Base-by-base conservation (phyloP, 2,797 vertebrate species). In the Pangasius larnaudii region DNA sequence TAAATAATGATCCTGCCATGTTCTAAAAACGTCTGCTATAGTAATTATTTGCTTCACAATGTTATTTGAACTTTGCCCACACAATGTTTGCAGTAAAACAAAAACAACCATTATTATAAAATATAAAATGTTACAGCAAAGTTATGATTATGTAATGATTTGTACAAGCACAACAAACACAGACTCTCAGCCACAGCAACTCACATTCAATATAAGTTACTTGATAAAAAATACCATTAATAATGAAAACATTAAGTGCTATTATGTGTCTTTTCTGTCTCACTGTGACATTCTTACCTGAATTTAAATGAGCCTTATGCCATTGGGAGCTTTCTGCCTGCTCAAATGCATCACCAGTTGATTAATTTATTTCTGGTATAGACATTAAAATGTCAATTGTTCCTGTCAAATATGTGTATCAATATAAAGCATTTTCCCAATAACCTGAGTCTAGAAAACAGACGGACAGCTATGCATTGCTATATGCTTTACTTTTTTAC, bases 201-300 rank as follows among this genome's bases (percentile, higher is more conserved):
- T 30, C 8, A 22, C 22, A 36, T 51, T 30, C 27, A 8, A 9
- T 58, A 24, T 11, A 80, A 58, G 8, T 36, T 80, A 58, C 24
- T 3, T 58, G 30, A 36, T 80, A 9, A 9, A 9, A 19, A 36
- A 80, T 80, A 6, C 24, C 77, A 80, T 80, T 58, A 80, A 59
- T 80, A 80, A 59, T 42, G 22, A 59, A 59, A 59, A 1, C 56
- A 24, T 24, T 59, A 39, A 39, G 22, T 80, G 56, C 22, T 10
- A 24, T 39, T 59, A 80, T 27, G 33, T 80, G 33, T 59, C 77
- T 33, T 79, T 79, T 79, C n/a, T 56, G 51, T 79, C 51, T 33
- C 30, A 79, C 51, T 33, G n/a, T 79, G n/a, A 56, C 30, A 56
- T 14, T 36, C 16, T 19, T 33, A 80, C 56, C 10, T 59, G 33